A percentile compares a stretch with the other conserved stretches of the same genome.
phyloP scores from a whole-genome alignment of 1,140 invertebrate genomes.

The Bombus consobrinus region DNA sequence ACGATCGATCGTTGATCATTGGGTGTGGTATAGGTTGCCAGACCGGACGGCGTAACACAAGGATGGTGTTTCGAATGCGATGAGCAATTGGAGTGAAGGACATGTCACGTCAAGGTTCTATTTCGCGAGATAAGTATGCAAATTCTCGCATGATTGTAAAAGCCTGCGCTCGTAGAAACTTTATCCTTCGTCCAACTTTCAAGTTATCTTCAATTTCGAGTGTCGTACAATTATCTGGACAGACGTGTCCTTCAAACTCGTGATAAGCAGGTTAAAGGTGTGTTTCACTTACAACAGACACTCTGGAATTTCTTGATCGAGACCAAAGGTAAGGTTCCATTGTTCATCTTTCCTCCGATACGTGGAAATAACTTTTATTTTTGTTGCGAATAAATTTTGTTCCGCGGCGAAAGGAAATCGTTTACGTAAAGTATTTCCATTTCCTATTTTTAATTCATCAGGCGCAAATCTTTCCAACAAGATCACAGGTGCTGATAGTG shows the following conservation, averaged over 20 bases:
- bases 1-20: constrained; percentile 1
- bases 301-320: not conserved
- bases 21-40: not conserved
- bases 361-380: not conserved
- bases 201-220: constrained; percentile 1
- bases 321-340: not conserved
- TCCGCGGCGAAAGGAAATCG: not conserved
- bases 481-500: constrained; percentile 7
- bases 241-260: not conserved
- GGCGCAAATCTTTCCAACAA: not conserved
- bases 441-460: constrained; percentile 29
- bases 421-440: constrained; percentile 7
- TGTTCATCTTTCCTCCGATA: not conserved
- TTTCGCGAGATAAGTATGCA: not conserved
- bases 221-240: not conserved
- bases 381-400: not conserved
- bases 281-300: not conserved
- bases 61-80: not conserved
- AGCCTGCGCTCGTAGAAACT: not conserved
- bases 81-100: not conserved
- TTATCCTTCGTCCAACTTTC: not conserved
- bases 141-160: not conserved
- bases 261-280: constrained; percentile 15
- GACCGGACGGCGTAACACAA: not conserved
- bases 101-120: constrained; percentile 1